Evolutionary conservation across 23 tunicate genomes (phyloP).

Genomic region (Botrylloides violaceus): DNA sequence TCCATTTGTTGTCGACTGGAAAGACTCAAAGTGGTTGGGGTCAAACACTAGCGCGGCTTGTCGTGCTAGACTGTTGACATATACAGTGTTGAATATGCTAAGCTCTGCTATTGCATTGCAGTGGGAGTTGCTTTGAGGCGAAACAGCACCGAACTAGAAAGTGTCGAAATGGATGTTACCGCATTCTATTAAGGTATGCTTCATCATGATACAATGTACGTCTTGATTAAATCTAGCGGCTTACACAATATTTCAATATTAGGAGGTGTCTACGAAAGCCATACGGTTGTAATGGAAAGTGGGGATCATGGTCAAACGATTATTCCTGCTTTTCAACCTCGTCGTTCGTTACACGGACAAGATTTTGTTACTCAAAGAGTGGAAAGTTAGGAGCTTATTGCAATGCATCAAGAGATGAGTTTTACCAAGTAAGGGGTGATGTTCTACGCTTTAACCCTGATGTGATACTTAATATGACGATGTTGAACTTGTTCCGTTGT

Average conservation of each 20-base stretch:
- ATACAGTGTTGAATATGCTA: too few species aligned
- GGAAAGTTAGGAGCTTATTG: neutral
- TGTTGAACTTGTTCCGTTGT: too few species aligned
- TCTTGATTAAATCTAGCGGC: too few species aligned
- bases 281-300: neutral
- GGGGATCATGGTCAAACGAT: neutral
- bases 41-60: too few species aligned
- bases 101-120: too few species aligned
- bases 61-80: too few species aligned
- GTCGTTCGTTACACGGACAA: neutral
- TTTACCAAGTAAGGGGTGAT: neutral
- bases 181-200: neutral
- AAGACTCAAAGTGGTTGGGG: too few species aligned
- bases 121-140: neutral
- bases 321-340: neutral
- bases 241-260: neutral
- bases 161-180: neutral
- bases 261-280: neutral
- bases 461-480: too few species aligned
- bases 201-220: too few species aligned
- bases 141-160: neutral
- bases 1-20: too few species aligned
- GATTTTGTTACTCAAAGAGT: neutral
- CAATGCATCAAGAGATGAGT: neutral
- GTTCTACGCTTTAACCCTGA: too few species aligned